Base-by-base conservation (phyloP, 2,797 vertebrate genomes). In the Danio tinwini region DNA sequence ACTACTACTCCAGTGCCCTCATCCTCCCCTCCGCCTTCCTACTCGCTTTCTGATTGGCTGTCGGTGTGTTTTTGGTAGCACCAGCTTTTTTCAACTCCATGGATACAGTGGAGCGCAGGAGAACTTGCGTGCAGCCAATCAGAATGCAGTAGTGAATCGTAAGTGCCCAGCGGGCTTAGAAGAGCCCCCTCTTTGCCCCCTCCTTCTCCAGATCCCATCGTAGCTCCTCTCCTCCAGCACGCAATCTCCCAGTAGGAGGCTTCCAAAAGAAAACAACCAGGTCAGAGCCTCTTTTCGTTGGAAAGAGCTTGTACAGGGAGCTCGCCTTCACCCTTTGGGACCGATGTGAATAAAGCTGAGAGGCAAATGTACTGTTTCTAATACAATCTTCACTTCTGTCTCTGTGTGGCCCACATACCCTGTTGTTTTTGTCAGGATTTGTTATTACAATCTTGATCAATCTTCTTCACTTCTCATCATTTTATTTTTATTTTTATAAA, bases 81-180 rank as follows among this genome's bases (percentile, higher is more conserved):
- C 87, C 83, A 88, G 88, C 84, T 83, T 89, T 87, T 87, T 86
- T 85, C 55, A 88, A 82, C 92, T 93, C 92, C 94, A 94, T 94
- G 93, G 94, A 93, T 94, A 94, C 94, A 94, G 93, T 16, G 89
- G 87, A 89, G 88, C 85, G 88, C 90, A 86, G 88, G 90, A 86
- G 91, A 90, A 90, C 89, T 88, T 62, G 53, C 1, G 56, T 84
- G 85, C 84, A 83, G 88, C 94, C 94, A 94, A 94, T 94, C 40
- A 82, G 88, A 91, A 84, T 12, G 84, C 87, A 80, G 89, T 87
- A 92, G 74, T 70, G 76, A 82, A 80, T 83, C 10, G 81, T 74
- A 81, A 85, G 85, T 91, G 88, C 90, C 89, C 82, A 82, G 85
- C 61, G 85, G 88, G 89, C 90, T 89, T 85, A 86, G 89, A 89